Base-by-base conservation (phyloP, 1,140 invertebrate species). In the Caenorhabditis latens region DNA sequence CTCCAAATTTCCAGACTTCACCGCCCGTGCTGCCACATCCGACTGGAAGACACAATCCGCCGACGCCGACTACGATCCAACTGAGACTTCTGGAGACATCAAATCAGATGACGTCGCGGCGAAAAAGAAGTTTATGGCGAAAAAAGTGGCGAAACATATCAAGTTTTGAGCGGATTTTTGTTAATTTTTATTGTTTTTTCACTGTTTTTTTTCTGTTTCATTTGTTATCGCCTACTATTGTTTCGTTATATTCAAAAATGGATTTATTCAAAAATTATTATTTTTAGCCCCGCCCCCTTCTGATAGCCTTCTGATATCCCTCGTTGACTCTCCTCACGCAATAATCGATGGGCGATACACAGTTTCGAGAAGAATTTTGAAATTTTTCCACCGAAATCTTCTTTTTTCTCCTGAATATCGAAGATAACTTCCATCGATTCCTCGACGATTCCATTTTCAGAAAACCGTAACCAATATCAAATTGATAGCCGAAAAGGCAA, bases 11-110 rank as follows among this genome's bases (percentile, higher is more conserved):
- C 21, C 71, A 79, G 71, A 79, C 53, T 79, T 79, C 46, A 79
- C 71, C 71, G 71, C 71, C 46, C 71, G 71, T 79, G 71, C 71
- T 79, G 71, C 71, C 32, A 14, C 43, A n/a, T 46, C 71, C 46
- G 53, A 79, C 46, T 79, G 71, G 71, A 21, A 50, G 9, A 79
- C 19, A 14, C 71, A 79, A 79, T 79, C 71, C 19, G 71, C 71
- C 8, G 71, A 79, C 46, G 71, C 71, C 11, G 71, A 79, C 21
- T 79, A 79, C 71, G 71, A 79, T 79, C 71, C 71, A 46, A 79
- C 71, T 2, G 71, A 79, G 53, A n/a, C 14, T 32, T n/a, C 42
- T n/a, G 71, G 71, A 79, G 21, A 32, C 32, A 32, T 32, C 32
- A 32, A 32, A 32, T 32, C 32, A 32, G 32, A 32, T 32, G 32